These are phyloP conservation scores for Zosterops pallidus DNA, from an alignment of 2,113 vertebrate genomes.

Conservation along the genomic window DNA sequence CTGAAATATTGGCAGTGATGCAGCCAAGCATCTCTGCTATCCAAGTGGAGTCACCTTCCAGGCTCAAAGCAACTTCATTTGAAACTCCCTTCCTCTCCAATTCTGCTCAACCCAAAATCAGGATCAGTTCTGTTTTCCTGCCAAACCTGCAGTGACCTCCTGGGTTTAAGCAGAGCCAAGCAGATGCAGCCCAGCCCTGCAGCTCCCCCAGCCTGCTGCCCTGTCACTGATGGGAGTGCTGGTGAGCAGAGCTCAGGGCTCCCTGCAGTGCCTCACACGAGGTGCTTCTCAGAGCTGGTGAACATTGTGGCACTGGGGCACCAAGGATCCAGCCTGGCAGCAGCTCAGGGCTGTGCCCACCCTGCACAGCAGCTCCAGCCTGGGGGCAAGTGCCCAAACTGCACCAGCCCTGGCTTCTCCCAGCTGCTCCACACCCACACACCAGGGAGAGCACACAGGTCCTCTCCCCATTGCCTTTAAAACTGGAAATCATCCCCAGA, in stretches of 20 bases:
- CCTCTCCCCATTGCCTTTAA: background rate
- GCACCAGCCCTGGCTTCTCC: accelerated
- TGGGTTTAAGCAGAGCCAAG: accelerated
- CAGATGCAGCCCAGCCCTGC: background rate
- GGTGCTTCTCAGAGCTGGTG: background rate
- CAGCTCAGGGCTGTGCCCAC: background rate
- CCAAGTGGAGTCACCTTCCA: background rate
- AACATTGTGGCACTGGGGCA: background rate
- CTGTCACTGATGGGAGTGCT: accelerated
- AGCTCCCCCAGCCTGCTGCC: accelerated
- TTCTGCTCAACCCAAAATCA: background rate
- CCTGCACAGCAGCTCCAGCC: background rate
- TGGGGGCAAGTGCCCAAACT: background rate
- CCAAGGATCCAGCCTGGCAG: background rate
- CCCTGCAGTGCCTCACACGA: background rate
- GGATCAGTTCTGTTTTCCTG: background rate
- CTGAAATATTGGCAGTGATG: background rate
- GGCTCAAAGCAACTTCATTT: background rate
- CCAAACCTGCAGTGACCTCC: background rate
- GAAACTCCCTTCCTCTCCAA: background rate
- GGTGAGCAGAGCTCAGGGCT: background rate
- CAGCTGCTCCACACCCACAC: background rate
- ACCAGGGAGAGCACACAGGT: background rate
- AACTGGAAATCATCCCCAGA: background rate
- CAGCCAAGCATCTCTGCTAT: background rate